phyloP scores from a whole-genome alignment of 2,888 invertebrate species.

The Ommatoiulus sabulosus region DNA sequence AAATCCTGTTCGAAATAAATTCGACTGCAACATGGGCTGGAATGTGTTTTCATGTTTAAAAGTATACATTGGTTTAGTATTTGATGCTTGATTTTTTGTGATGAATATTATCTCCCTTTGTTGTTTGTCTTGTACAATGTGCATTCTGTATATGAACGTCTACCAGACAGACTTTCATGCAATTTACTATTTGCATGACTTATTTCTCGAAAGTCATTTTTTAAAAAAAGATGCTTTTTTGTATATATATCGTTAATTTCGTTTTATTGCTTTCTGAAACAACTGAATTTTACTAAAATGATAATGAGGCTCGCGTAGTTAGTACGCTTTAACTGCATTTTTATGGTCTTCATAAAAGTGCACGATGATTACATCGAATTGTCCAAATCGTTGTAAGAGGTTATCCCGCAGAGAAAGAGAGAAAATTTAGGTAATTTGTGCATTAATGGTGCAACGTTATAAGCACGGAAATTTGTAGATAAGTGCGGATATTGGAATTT shows the following conservation, averaged over 20 bases:
- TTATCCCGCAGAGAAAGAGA: background rate
- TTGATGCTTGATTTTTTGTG: too few relatives aligned
- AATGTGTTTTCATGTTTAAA: too few relatives aligned
- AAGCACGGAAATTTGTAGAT: background rate
- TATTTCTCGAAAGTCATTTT: constrained; percentile 11
- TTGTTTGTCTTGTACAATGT: too few relatives aligned
- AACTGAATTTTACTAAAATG: constrained; percentile 8
- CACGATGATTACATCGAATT: background rate
- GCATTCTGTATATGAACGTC: too few relatives aligned
- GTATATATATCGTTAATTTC: background rate
- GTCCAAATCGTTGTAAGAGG: background rate
- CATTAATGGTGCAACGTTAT: background rate
- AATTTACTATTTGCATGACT: background rate
- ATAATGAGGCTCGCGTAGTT: background rate
- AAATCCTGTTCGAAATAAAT: too few relatives aligned
- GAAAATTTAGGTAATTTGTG: background rate
- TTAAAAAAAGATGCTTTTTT: background rate
- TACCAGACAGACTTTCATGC: too few relatives aligned
- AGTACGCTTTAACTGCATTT: background rate
- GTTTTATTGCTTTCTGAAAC: background rate
- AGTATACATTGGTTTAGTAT: too few relatives aligned
- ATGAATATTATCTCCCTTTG: too few relatives aligned
- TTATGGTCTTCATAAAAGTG: background rate
- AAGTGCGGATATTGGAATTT: background rate
- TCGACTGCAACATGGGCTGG: too few relatives aligned